Conservation (phyloP, 2,888 invertebrate genomes). For the Cosmopolites sordidus region DNA sequence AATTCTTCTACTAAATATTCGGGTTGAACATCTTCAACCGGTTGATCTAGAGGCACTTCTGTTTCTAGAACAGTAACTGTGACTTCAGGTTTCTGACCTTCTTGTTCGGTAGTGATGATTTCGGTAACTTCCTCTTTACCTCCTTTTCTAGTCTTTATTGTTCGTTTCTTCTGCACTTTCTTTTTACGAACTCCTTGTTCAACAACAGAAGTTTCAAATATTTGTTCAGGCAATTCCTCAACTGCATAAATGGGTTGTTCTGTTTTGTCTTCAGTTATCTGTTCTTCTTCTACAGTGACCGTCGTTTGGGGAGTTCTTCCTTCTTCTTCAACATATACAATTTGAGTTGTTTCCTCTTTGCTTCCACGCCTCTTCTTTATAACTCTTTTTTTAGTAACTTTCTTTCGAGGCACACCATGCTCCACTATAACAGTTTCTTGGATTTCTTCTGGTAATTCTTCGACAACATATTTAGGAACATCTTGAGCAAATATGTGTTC, state of each 20-base stretch:
- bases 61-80: conserved; percentile 33
- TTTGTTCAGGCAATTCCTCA: conserved; percentile 26
- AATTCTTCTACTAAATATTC: conserved; percentile 35
- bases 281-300: conserved; percentile 34
- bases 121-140: conserved; percentile 34
- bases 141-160: conserved; percentile 46
- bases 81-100: conserved; percentile 39
- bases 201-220: conserved; percentile 41
- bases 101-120: conserved; percentile 44
- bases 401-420: conserved; percentile 30
- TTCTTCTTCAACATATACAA: conserved; percentile 47
- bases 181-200: conserved; percentile 49
- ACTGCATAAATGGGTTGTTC: conserved; percentile 36
- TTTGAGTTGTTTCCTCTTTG: conserved; percentile 48
- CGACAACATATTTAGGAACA: conserved; percentile 28
- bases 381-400: conserved; percentile 44
- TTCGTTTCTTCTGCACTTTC: conserved; percentile 41
- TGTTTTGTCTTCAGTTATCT: conserved; percentile 37
- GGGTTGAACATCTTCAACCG: conserved; percentile 26
- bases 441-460: conserved; percentile 46
- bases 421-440: conserved; percentile 35
- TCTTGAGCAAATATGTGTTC: conserved; percentile 23
- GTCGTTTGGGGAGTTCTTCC: conserved; percentile 45
- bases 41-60: conserved; percentile 30
- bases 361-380: conserved; percentile 47